Percentiles rank a stretch among this genome's conserved stretches.
These are phyloP conservation scores for Lasius fuliginosus DNA, from an alignment of 2,888 invertebrate genomes.

Conservation along the genomic window DNA sequence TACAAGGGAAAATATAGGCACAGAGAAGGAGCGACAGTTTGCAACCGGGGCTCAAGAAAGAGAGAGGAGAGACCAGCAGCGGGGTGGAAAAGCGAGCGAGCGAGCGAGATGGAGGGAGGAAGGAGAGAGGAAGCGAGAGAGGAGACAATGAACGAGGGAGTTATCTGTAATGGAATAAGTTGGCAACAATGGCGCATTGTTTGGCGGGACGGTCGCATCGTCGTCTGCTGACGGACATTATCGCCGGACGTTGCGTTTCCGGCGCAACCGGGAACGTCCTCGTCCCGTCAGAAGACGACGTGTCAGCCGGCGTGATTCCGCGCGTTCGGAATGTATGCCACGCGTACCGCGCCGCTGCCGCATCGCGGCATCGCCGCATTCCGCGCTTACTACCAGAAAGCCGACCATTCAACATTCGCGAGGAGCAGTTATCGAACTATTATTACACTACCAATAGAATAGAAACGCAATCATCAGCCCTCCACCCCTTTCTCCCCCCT, in stretches of 20 bases:
- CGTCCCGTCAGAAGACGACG: slow-evolving; percentile 82
- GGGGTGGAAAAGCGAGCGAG: slow-evolving; percentile 48
- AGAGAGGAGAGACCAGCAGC: slow-evolving; percentile 43
- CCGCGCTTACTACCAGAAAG: slow-evolving; percentile 43
- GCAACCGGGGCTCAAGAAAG: slow-evolving; percentile 43
- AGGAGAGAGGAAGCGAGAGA: slow-evolving; percentile 72
- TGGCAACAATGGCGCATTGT: slow-evolving; percentile 86
- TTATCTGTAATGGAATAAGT: slow-evolving; percentile 87
- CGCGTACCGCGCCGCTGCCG: slow-evolving; percentile 68
- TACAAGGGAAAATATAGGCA: slow-evolving; percentile 31
- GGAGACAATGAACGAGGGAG: slow-evolving; percentile 80
- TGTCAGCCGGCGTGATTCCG: slow-evolving; percentile 79
- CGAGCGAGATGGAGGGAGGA: slow-evolving; percentile 62
- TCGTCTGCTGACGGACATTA: slow-evolving; percentile 85
- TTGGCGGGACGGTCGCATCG: slow-evolving; percentile 83
- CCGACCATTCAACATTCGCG: slow-evolving; percentile 80
- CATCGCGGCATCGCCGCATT: slow-evolving; percentile 17
- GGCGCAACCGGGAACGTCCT: slow-evolving; percentile 78
- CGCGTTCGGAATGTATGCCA: slow-evolving; percentile 83
- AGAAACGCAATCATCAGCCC: slow-evolving; percentile 67
- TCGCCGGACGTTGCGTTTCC: slow-evolving; percentile 86
- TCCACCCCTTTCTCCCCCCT: no score
- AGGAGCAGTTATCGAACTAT: slow-evolving; percentile 78
- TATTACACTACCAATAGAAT: slow-evolving; percentile 74
- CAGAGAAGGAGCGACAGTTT: slow-evolving; percentile 50